Base-by-base conservation (phyloP, 2,888 invertebrate genomes). In the Artemia sp. region DNA sequence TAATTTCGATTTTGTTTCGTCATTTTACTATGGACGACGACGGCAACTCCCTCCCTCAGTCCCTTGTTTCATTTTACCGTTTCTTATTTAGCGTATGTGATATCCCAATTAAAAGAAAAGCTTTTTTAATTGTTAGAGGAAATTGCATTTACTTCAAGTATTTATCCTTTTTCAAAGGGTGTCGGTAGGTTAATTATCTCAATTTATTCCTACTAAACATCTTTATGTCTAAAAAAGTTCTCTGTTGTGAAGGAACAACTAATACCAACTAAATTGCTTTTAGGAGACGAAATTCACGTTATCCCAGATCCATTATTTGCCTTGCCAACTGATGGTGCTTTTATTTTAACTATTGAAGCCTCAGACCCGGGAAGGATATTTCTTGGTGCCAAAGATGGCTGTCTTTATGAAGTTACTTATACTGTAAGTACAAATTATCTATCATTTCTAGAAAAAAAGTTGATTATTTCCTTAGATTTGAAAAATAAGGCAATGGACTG, bases 301-400 rank as follows among this genome's bases (percentile, higher is more conserved):
- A 86, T 96, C 72, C 90, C 92, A 11, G 93, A 94, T 76, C 93
- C 95, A n/a, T 87, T 96, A 69, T 95, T 93, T 81, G 86, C 90
- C 5, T 81, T 95, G 66, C 88, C 92, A 2, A 92, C 93, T 14
- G 96, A 93, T 80, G 92, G 90, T 74, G 84, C 89, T 38, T 85
- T 88, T 69, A 88, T 94, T 76, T 86, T 87, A 75, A 86, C 87
- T 71, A 88, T 96, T 70, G 84, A 85, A 71, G 89, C 92, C 24
- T 89, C 90, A 6, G 82, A 83, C 12, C 84, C 83, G 75, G 97
- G 97, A 0, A 83, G 97, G 73, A 89, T 98, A 74, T 97, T 98
- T 78, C 84, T 96, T 78, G 94, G 94, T 24, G 93, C 92, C 38
- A 89, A 89, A 77, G 95, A 97, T 82, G 94, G 95, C 11, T 89